Evolutionary conservation across 2,888 invertebrate genomes (phyloP).

Genomic region (Palloptera scutellata): DNA sequence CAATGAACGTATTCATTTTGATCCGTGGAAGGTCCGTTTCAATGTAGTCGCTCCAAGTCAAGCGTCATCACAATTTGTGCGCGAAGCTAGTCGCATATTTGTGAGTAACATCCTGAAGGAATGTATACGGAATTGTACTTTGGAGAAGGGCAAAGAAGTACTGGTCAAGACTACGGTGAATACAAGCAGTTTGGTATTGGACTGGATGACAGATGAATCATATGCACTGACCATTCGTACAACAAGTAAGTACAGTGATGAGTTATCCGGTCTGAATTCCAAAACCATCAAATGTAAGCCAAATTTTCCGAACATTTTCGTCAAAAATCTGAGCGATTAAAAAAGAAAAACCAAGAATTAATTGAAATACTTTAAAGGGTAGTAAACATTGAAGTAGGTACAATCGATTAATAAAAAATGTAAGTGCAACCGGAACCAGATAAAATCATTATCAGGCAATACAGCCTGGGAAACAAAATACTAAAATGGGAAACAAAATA

Average conservation of each 20-base stretch:
- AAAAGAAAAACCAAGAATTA: no score
- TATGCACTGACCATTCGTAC: slow-evolving; percentile 71
- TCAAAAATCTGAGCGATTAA: no score
- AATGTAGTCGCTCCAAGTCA: slow-evolving; percentile 66
- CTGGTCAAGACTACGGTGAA: slow-evolving; percentile 69
- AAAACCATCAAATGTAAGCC: neutral
- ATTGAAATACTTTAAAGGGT: no score
- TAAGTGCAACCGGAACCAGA: no score
- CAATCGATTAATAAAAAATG: no score
- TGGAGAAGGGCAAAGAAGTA: slow-evolving; percentile 66
- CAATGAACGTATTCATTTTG: slow-evolving; percentile 66
- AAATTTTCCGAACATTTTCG: no score
- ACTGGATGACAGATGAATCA: slow-evolving; percentile 76
- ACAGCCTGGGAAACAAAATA: no score
- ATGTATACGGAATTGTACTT: slow-evolving; percentile 68
- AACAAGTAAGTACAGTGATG: slow-evolving; percentile 63
- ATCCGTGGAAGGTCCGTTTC: slow-evolving; percentile 68
- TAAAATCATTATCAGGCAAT: no score
- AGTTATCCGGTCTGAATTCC: neutral
- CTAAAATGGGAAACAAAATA: no score
- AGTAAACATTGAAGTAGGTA: no score
- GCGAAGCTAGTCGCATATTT: slow-evolving; percentile 68
- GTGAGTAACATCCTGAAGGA: slow-evolving; percentile 69
- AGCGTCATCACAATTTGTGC: slow-evolving; percentile 66
- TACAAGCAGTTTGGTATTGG: slow-evolving; percentile 66